phyloP scores from a whole-genome alignment of 2,797 vertebrate genomes.

The Rhynchotus rufescens region DNA sequence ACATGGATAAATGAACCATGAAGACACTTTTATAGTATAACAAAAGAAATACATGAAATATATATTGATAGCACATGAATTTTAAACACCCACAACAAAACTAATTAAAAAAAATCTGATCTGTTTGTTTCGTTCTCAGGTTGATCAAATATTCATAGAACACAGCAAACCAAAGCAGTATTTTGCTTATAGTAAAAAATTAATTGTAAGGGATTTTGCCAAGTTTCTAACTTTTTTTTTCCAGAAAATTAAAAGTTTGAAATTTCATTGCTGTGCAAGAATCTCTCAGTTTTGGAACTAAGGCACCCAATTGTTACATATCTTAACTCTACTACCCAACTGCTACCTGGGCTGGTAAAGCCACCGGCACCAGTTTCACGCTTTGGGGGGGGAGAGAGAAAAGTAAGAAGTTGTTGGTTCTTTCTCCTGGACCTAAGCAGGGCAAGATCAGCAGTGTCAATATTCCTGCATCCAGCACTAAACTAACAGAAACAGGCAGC shows the following conservation, averaged over 20 bases:
- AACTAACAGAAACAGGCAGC: not conserved
- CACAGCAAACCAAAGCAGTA: not conserved
- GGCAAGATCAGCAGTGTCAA: not conserved
- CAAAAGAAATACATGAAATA: not conserved
- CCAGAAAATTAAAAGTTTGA: not conserved
- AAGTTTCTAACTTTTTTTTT: not conserved
- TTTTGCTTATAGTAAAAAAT: not conserved
- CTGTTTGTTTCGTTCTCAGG: not conserved
- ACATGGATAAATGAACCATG: not conserved
- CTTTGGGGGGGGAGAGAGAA: not conserved
- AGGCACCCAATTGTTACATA: fast-evolving
- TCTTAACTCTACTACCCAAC: not conserved
- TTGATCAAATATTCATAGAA: not conserved
- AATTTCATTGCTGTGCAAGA: fast-evolving
- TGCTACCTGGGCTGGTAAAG: not conserved
- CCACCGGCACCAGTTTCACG: not conserved
- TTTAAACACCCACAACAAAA: not conserved
- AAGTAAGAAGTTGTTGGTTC: not conserved
- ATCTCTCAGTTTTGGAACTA: not conserved
- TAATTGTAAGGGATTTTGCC: not conserved
- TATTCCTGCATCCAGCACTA: not conserved
- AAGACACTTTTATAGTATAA: not conserved
- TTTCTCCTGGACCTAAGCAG: not conserved
- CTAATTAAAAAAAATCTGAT: not conserved
- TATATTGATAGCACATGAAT: not conserved